Evolutionary conservation across 1,140 invertebrate genomes (phyloP), one percentile per base, ranked within the genome.

Genomic region (Trichonephila clavipes): DNA sequence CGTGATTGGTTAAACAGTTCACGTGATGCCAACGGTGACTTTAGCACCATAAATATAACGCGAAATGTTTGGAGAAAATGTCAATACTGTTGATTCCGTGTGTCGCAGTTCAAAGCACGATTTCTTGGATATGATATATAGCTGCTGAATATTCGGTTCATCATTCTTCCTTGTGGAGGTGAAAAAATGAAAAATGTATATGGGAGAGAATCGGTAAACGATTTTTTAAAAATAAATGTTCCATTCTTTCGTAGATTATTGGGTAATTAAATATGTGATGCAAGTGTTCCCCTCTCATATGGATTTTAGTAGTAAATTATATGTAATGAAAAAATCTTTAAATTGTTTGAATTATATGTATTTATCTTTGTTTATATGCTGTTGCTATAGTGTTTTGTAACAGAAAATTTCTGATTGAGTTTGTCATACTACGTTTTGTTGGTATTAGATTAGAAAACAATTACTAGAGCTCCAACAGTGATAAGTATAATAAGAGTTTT

Each of bases 61-160:
- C 34, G 81, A 83, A 83, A 83, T 83, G 81, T 83, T 83, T 83
- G 81, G 81, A 83, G 81, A 83, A 83, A 83, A 83, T 83, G 81
- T 83, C 81, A 83, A 83, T 83, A 83, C 40, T 58, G 81, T 58
- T 83, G 40, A 83, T 83, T 83, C 81, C 81, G 40, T 16, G 40
- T 83, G 81, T 83, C 81, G 51, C 40, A 58, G 19, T 21, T 21
- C 44, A 21, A 24, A 40, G 81, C 81, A 83, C 81, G 81, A 83
- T 44, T 83, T 44, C 51, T 83, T 58, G 44, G 19, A 19, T 83
- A n/a, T 44, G 40, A 51, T 44, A 24, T 51, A 51, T 83, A 2
- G 34, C 19, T 14, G 44, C 6, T 21, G 81, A 21, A n/a, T 10
- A 10, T n/a, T 19, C 34, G 19, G 44, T 83, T 83, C 81, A 83